These are phyloP conservation scores for Scortum barcoo DNA, from an alignment of 2,113 vertebrate genomes.

Conservation along the genomic window DNA sequence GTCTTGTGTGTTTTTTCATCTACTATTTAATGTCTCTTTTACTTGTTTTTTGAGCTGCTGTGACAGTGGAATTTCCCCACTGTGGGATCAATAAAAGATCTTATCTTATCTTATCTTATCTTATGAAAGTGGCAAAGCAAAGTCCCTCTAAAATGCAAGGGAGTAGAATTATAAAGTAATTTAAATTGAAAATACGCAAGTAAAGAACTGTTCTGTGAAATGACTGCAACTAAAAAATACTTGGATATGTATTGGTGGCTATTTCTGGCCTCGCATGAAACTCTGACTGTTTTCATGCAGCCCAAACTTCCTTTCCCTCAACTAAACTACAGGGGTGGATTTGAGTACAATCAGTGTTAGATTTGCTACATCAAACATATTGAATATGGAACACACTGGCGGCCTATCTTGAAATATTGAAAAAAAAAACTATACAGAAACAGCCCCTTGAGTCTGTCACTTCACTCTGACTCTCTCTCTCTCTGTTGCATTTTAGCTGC, in stretches of 20 bases:
- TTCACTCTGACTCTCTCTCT: slow-evolving; percentile 34
- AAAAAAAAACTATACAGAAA: slow-evolving; percentile 16
- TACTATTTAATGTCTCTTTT: no score
- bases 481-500: slow-evolving; percentile 14
- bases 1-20: no score
- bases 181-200: no score
- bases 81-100: no score
- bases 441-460: slow-evolving; percentile 33
- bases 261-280: slow-evolving; percentile 38
- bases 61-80: no score
- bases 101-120: no score
- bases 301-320: slow-evolving; percentile 13
- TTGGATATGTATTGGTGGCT: slow-evolving; percentile 31
- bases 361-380: slow-evolving; percentile 46
- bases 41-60: no score
- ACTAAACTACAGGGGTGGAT: slow-evolving; percentile 20
- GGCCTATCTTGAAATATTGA: slow-evolving; percentile 28
- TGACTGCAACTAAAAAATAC: background rate
- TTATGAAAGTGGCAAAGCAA: no score
- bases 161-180: no score
- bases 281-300: slow-evolving; percentile 13
- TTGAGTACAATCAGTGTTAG: slow-evolving; percentile 35
- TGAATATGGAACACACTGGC: slow-evolving; percentile 47
- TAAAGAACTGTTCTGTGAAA: background rate
- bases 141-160: no score